A percentile compares a stretch with the other conserved stretches of the same genome.
These are phyloP conservation scores for Aradophagus sp. DNA, from an alignment of 1,140 invertebrate species.

Conservation along the genomic window DNA sequence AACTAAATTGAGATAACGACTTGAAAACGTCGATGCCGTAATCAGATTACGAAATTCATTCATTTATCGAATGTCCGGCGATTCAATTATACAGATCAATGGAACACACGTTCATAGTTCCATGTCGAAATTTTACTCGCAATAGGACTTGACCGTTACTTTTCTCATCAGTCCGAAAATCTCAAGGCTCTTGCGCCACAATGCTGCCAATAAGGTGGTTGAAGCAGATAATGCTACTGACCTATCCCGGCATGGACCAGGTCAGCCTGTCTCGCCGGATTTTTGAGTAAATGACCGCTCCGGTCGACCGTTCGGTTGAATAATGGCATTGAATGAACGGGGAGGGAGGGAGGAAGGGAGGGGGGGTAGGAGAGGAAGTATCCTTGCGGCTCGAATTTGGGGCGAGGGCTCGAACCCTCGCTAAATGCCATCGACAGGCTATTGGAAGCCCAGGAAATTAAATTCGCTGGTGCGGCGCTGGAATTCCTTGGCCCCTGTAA, in stretches of 20 bases:
- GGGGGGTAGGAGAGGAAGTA: too few species aligned
- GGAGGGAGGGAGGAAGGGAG: background rate
- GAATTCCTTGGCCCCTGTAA: constrained; percentile 5
- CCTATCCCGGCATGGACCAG: constrained; percentile 10
- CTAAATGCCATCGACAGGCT: constrained; percentile 15
- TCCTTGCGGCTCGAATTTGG: constrained; percentile 6
- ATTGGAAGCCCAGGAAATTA: constrained; percentile 20
- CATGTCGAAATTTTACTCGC: constrained; percentile 4
- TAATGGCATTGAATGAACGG: constrained; percentile 6
- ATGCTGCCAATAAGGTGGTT: background rate
- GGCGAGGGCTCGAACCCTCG: constrained; percentile 14
- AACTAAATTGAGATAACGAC: too few species aligned
- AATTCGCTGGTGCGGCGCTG: constrained; percentile 4
- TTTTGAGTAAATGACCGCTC: constrained; percentile 1
- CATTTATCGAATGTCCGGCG: constrained; percentile 7
- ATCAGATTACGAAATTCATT: constrained; percentile 13
- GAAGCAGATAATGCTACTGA: constrained; percentile 14
- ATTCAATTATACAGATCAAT: constrained; percentile 15
- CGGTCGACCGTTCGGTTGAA: constrained; percentile 1
- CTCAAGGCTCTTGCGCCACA: background rate
- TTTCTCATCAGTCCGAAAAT: too few species aligned
- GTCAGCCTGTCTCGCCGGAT: background rate
- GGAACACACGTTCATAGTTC: constrained; percentile 3
- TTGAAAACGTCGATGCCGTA: too few species aligned
- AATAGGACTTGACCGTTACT: too few species aligned